A percentile compares a stretch with the other conserved stretches of the same genome.
Conservation (phyloP, 2,888 invertebrate genomes). For the Hirtodrosophila confusa region DNA sequence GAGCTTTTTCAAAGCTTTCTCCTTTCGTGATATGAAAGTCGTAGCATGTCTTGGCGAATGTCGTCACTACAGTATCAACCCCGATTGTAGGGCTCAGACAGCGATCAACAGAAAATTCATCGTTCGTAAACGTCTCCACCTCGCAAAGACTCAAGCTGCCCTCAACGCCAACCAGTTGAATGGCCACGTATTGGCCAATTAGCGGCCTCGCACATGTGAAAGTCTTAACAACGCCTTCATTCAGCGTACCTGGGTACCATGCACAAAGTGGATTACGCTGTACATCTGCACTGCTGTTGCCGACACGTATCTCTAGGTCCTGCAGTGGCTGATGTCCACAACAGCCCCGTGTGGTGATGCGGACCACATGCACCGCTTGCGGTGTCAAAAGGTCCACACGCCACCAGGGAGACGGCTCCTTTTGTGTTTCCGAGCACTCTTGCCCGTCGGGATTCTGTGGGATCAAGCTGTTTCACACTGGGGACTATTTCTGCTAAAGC, state of each 20-base stretch:
- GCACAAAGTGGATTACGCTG: constrained; percentile 96
- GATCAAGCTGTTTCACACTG: too few species aligned
- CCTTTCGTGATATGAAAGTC: constrained; percentile 93
- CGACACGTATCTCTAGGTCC: constrained; percentile 95
- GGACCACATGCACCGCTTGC: constrained; percentile 93
- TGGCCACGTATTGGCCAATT: constrained; percentile 93
- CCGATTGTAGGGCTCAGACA: constrained; percentile 90
- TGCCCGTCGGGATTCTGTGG: constrained; percentile 92
- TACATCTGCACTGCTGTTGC: constrained; percentile 93
- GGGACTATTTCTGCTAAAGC: neutral
- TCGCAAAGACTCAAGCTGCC: constrained; percentile 95
- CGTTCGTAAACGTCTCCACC: constrained; percentile 95
- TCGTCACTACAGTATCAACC: constrained; percentile 92
- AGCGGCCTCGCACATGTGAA: constrained; percentile 94
- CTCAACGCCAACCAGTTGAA: constrained; percentile 95
- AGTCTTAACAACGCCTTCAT: constrained; percentile 96
- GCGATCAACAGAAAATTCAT: constrained; percentile 94
- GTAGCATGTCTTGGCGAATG: constrained; percentile 94
- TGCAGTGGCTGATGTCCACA: constrained; percentile 94
- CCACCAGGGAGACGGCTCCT: constrained; percentile 97
- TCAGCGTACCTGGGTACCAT: constrained; percentile 97
- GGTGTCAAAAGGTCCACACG: constrained; percentile 93
- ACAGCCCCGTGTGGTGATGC: constrained; percentile 90
- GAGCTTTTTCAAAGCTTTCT: constrained; percentile 92
- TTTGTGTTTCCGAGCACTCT: constrained; percentile 94